phyloP scores from a whole-genome alignment of 1,140 invertebrate species.

The Drosophila melanica region DNA sequence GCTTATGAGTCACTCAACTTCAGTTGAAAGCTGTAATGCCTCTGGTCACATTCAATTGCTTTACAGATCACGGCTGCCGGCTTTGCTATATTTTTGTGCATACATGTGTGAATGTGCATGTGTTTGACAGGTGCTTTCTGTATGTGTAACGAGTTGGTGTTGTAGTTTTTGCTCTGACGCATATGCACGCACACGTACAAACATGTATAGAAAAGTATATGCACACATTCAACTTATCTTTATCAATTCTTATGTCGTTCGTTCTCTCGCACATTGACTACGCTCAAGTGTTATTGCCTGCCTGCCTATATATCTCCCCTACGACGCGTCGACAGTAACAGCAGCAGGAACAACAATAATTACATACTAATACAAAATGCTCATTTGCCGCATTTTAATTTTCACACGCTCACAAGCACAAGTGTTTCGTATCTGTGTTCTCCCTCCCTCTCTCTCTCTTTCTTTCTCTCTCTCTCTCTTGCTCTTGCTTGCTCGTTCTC shows the following conservation, averaged over 20 bases:
- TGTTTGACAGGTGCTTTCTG: constrained; percentile 75
- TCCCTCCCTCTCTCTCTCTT: constrained; percentile 12
- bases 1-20: constrained; percentile 49
- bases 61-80: constrained; percentile 37
- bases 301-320: constrained; percentile 33
- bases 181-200: constrained; percentile 35
- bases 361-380: constrained; percentile 78
- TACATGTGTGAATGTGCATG: constrained; percentile 4
- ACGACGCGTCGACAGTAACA: constrained; percentile 31
- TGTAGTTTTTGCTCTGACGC: constrained; percentile 68
- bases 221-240: constrained; percentile 44
- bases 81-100: constrained; percentile 16
- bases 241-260: constrained; percentile 51
- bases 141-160: constrained; percentile 66
- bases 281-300: constrained; percentile 18
- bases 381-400: constrained; percentile 78
- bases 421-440: constrained; percentile 57
- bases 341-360: constrained; percentile 57
- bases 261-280: constrained; percentile 39
- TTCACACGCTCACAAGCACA: constrained; percentile 73
- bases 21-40: constrained; percentile 23
- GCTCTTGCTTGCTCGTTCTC: constrained; percentile 9
- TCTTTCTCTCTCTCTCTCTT: constrained; percentile 3
- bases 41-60: constrained; percentile 48
- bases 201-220: neutral